These are phyloP conservation scores for Steinernema hermaphroditum DNA, from an alignment of 2,888 invertebrate species.

Conservation along the genomic window DNA sequence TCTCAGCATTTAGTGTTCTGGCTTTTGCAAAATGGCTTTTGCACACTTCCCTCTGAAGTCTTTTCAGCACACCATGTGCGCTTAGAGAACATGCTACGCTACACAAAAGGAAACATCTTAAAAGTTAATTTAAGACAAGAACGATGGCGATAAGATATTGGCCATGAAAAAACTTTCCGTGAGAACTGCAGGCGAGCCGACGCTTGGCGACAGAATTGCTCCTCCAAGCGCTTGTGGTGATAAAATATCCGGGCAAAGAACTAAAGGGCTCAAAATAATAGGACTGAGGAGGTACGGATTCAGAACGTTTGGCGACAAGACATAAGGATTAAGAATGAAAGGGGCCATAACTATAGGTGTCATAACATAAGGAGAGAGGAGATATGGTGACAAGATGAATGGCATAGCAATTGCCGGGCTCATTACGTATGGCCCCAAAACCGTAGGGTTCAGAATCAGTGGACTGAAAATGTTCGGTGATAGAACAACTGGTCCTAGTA, in stretches of 20 bases:
- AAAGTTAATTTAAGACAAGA: slow-evolving; percentile 50
- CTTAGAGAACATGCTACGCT: too few relatives aligned
- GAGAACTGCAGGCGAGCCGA: slow-evolving; percentile 57
- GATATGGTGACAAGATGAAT: slow-evolving; percentile 44
- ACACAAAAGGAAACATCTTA: too few relatives aligned
- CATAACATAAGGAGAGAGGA: slow-evolving; percentile 52
- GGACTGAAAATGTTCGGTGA: slow-evolving; percentile 39
- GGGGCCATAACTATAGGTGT: slow-evolving; percentile 53
- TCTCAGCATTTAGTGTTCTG: too few relatives aligned
- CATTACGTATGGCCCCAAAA: slow-evolving; percentile 40
- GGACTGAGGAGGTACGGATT: slow-evolving; percentile 59
- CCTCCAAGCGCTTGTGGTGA: slow-evolving; percentile 53
- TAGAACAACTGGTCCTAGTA: slow-evolving; percentile 39
- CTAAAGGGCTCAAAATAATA: slow-evolving; percentile 48
- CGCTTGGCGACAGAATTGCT: slow-evolving; percentile 57
- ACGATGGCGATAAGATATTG: slow-evolving; percentile 55
- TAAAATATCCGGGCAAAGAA: slow-evolving; percentile 41
- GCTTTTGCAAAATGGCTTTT: too few relatives aligned
- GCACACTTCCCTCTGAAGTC: too few relatives aligned
- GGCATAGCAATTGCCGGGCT: slow-evolving; percentile 35
- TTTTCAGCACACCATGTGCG: too few relatives aligned
- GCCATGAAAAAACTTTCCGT: slow-evolving; percentile 58
- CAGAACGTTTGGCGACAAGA: slow-evolving; percentile 53
- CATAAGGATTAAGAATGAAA: slow-evolving; percentile 57
- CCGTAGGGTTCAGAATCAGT: slow-evolving; percentile 40